Conservation (phyloP, 2,888 invertebrate genomes). For the Diplolepis rosae region DNA sequence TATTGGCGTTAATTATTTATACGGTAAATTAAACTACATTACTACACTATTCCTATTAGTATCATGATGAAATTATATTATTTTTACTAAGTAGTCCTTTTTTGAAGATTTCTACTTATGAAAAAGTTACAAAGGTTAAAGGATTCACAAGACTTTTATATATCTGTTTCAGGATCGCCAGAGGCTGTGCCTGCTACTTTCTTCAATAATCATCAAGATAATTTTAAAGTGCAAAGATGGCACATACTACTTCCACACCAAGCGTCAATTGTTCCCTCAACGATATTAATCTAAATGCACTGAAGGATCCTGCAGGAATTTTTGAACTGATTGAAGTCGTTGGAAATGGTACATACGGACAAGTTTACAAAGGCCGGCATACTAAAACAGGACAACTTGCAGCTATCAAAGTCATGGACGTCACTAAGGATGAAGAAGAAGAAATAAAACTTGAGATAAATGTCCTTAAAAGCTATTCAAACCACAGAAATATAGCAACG, state of each 20-base stretch:
- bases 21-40: too few species aligned
- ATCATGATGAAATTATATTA: too few species aligned
- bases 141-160: too few species aligned
- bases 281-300: constrained; percentile 98
- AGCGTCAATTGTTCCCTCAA: constrained; percentile 98
- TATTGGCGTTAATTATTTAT: too few species aligned
- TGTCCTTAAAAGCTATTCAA: constrained; percentile 98
- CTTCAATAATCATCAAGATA: too few species aligned
- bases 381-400: constrained; percentile 99
- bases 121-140: too few species aligned
- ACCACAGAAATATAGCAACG: constrained; percentile 99
- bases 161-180: too few species aligned
- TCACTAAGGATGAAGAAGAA: constrained; percentile 99
- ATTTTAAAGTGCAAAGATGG: constrained; percentile 81
- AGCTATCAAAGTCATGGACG: constrained; percentile 99
- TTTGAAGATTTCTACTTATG: too few species aligned
- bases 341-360: constrained; percentile 99
- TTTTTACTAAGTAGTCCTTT: too few species aligned
- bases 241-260: constrained; percentile 94
- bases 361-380: constrained; percentile 99
- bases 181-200: too few species aligned
- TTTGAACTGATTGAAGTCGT: constrained; percentile 99
- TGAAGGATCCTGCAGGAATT: constrained; percentile 99
- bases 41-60: too few species aligned
- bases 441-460: constrained; percentile 99